Percentiles rank a stretch among this genome's conserved stretches.
Evolutionary conservation across 2,797 vertebrate species (phyloP).

Genomic region (Cuniculus paca): DNA sequence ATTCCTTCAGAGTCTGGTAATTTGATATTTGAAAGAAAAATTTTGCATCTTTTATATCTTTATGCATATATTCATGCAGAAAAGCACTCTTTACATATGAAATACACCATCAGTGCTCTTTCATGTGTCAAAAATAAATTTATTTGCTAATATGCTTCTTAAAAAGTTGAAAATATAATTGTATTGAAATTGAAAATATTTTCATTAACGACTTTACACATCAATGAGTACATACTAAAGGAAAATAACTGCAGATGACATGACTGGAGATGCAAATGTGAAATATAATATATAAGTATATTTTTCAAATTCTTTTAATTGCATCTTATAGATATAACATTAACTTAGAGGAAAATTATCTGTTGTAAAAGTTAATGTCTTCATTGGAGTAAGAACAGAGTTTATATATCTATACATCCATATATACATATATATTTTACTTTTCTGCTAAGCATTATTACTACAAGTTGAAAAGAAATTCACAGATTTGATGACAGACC

Average conservation of each 20-base stretch:
- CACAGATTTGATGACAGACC: neutral
- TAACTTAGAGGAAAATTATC: neutral
- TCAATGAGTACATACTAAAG: neutral
- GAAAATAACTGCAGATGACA: neutral
- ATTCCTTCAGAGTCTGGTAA: neutral
- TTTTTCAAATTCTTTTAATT: neutral
- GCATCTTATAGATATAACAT: neutral
- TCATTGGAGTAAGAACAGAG: slow-evolving; percentile 1
- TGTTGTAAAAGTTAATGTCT: neutral
- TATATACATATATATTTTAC: neutral
- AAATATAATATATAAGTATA: neutral
- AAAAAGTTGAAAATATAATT: slow-evolving; percentile 35
- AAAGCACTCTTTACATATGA: neutral
- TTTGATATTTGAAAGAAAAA: neutral
- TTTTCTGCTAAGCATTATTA: neutral
- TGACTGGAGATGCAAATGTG: neutral
- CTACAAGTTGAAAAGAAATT: neutral
- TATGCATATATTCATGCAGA: neutral
- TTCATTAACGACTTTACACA: neutral
- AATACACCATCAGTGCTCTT: neutral
- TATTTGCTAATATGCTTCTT: slow-evolving; percentile 10
- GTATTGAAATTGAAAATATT: slow-evolving; percentile 29
- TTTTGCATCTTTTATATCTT: too few species aligned
- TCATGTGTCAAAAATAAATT: slow-evolving; percentile 30
- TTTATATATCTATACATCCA: neutral